phyloP scores from a whole-genome alignment of 2,888 invertebrate genomes.

The Dinocampus coccinellae region DNA sequence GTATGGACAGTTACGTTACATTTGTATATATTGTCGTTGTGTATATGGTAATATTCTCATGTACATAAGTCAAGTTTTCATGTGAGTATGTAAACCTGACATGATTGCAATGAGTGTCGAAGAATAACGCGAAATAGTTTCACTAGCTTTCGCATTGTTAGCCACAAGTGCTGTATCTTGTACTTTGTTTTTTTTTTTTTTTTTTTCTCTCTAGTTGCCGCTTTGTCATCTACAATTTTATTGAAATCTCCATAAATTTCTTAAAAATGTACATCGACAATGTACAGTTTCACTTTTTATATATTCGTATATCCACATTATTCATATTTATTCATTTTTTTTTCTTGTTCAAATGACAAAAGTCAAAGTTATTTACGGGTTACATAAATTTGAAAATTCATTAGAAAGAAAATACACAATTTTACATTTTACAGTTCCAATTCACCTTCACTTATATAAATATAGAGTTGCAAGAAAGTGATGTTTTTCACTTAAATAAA shows the following conservation, averaged over 20 bases:
- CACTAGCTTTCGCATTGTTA: slow-evolving; percentile 12
- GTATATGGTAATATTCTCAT: not conserved
- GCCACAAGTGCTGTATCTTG: not conserved
- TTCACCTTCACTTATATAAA: no score
- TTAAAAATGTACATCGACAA: not conserved
- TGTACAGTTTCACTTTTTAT: not conserved
- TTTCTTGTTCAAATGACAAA: not conserved
- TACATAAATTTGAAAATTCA: no score
- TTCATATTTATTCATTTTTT: not conserved
- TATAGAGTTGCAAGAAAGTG: no score
- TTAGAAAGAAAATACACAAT: no score
- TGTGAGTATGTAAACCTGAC: not conserved
- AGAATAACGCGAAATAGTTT: slow-evolving; percentile 6
- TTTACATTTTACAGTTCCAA: no score
- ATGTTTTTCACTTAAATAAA: no score
- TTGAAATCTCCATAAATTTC: not conserved
- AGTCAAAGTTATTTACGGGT: not conserved
- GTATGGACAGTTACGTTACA: not conserved
- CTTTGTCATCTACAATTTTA: not conserved
- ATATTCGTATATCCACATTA: not conserved
- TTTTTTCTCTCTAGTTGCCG: not conserved
- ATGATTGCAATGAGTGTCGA: not conserved
- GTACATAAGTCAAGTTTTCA: not conserved
- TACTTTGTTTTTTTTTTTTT: not conserved
- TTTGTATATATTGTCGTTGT: not conserved